Percentiles rank a stretch among this genome's conserved stretches.
phyloP scores from a whole-genome alignment of 1,140 invertebrate species.

The Fragariocoptes setiger region DNA sequence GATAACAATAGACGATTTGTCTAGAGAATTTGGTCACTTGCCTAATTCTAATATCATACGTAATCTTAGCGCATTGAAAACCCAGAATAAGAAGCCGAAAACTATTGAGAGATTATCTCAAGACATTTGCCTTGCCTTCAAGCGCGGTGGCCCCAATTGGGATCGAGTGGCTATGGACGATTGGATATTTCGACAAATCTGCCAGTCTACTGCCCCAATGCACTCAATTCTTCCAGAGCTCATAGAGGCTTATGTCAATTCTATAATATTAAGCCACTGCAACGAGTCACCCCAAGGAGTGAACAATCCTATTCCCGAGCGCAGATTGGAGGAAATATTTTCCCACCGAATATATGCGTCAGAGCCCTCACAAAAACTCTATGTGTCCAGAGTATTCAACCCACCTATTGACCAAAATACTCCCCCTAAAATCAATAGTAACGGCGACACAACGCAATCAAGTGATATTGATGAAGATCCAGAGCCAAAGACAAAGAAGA shows the following conservation, averaged over 20 bases:
- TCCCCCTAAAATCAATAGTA: too few species aligned
- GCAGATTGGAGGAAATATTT: too few species aligned
- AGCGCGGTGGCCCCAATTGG: constrained; percentile 76
- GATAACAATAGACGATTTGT: constrained; percentile 27
- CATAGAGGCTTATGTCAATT: constrained; percentile 79
- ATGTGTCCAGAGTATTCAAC: too few species aligned
- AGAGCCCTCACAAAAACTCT: too few species aligned
- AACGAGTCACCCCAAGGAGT: constrained; percentile 26
- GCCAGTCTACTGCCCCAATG: constrained; percentile 43
- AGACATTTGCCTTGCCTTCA: constrained; percentile 79
- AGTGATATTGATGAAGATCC: constrained; percentile 5
- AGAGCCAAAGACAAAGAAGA: background rate
- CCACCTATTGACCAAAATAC: too few species aligned
- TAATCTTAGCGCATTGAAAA: constrained; percentile 59
- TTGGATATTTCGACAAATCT: constrained; percentile 78
- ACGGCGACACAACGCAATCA: too few species aligned
- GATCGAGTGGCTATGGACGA: constrained; percentile 73
- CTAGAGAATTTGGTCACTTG: background rate
- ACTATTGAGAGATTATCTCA: constrained; percentile 88
- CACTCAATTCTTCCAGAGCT: constrained; percentile 72
- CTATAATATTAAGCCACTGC: constrained; percentile 36
- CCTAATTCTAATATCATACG: constrained; percentile 28
- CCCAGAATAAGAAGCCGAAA: constrained; percentile 58
- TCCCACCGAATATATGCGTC: too few species aligned
- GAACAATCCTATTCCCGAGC: constrained; percentile 69